Conservation (phyloP, 2,888 invertebrate genomes). For the Eupithecia pulchellata region DNA sequence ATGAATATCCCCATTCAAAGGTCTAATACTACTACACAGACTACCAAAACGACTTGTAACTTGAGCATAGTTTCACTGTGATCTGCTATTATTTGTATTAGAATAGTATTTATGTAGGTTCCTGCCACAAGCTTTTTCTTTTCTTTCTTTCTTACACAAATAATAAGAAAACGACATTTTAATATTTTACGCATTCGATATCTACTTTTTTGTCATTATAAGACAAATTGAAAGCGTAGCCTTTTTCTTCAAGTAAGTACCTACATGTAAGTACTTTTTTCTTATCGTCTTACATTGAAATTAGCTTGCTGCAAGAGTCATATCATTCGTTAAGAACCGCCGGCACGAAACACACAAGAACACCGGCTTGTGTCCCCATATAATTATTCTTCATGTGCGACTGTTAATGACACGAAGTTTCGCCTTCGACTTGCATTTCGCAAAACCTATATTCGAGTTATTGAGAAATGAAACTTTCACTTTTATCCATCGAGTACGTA, state of each 20-base stretch:
- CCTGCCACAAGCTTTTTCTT: too few relatives aligned
- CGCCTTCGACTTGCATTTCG: conserved; percentile 56
- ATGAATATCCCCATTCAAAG: too few relatives aligned
- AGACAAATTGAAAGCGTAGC: too few relatives aligned
- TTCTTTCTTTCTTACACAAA: too few relatives aligned
- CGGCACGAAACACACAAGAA: not conserved
- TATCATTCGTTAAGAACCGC: not conserved
- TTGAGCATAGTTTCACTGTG: too few relatives aligned
- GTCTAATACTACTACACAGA: too few relatives aligned
- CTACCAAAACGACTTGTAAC: too few relatives aligned
- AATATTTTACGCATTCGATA: not conserved
- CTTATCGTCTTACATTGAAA: not conserved
- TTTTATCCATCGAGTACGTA: too few relatives aligned
- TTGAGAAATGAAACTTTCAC: conserved; percentile 55
- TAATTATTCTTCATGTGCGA: conserved; percentile 35
- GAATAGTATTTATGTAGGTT: too few relatives aligned
- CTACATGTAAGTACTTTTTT: not conserved
- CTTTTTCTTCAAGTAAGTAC: not conserved
- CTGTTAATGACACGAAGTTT: conserved; percentile 56
- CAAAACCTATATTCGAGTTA: conserved; percentile 47
- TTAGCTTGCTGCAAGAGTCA: not conserved
- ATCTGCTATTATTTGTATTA: too few relatives aligned
- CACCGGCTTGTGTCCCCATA: conserved; percentile 5
- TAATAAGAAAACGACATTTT: too few relatives aligned
- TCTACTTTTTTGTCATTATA: not conserved